Conservation (phyloP, 2,113 vertebrate species). For the Caretta caretta region DNA sequence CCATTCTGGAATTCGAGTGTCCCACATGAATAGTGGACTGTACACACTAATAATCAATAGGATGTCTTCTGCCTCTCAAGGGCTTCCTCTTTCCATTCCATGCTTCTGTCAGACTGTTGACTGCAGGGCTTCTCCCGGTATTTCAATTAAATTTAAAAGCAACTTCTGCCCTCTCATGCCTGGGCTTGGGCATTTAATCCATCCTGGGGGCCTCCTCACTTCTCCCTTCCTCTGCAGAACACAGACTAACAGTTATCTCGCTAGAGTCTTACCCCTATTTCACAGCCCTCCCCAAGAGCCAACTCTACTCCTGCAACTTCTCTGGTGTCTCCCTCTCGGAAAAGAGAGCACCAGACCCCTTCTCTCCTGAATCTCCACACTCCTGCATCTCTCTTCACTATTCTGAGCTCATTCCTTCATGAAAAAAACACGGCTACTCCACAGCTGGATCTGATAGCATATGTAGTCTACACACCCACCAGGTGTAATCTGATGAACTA, state of each 20-base stretch:
- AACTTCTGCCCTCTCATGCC: not conserved
- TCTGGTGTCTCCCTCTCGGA: not conserved
- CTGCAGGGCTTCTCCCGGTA: not conserved
- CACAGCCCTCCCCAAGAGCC: not conserved
- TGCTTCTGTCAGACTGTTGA: not conserved
- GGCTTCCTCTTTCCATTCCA: not conserved
- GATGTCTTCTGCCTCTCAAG: not conserved
- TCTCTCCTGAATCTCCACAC: not conserved
- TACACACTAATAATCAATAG: not conserved
- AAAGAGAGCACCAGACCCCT: not conserved
- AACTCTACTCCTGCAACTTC: not conserved
- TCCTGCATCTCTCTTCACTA: not conserved
- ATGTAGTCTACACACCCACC: not conserved
- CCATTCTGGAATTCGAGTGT: not conserved
- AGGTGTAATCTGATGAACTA: not conserved
- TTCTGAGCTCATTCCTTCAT: not conserved
- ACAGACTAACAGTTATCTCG: not conserved
- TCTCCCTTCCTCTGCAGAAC: not conserved
- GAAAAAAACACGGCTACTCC: not conserved
- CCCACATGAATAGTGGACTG: not conserved
- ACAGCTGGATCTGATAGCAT: not conserved
- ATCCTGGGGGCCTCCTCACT: not conserved
- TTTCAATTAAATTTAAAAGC: not conserved
- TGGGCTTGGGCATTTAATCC: not conserved
- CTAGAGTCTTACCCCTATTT: not conserved